A percentile compares a stretch with the other conserved stretches of the same genome.
phyloP scores from a whole-genome alignment of 2,888 invertebrate genomes.

The Gerosis bhagava region DNA sequence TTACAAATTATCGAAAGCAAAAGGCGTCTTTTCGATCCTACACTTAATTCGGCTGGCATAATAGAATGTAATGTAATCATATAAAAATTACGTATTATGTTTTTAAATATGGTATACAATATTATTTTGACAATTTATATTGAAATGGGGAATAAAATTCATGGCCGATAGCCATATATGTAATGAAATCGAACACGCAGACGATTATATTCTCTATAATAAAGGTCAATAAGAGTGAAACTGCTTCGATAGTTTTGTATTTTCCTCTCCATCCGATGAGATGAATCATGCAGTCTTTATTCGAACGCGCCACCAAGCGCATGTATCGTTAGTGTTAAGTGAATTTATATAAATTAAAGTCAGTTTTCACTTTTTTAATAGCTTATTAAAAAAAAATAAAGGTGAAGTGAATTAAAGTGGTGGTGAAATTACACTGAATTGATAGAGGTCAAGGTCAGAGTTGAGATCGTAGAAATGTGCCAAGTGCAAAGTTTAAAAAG shows the following conservation, averaged over 20 bases:
- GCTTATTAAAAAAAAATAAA: too few species aligned
- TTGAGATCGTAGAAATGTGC: constrained; percentile 7
- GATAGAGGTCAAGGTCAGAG: constrained; percentile 24
- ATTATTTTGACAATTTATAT: too few species aligned
- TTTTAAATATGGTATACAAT: too few species aligned
- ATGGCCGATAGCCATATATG: background rate
- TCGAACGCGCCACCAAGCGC: constrained; percentile 51
- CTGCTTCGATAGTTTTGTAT: constrained; percentile 34
- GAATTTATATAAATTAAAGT: too few species aligned
- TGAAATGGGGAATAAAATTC: too few species aligned
- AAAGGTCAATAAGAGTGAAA: constrained; percentile 13
- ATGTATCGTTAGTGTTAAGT: too few species aligned
- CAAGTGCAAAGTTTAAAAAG: constrained; percentile 16
- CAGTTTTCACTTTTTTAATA: too few species aligned
- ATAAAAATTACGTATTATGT: too few species aligned
- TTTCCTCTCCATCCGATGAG: constrained; percentile 52
- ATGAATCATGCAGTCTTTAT: constrained; percentile 71
- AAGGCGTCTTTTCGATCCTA: too few species aligned
- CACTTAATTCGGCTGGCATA: too few species aligned
- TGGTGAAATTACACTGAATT: background rate
- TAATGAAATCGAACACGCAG: constrained; percentile 6
- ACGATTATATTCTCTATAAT: constrained; percentile 24
- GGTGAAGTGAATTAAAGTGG: constrained; percentile 11
- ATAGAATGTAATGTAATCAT: too few species aligned
- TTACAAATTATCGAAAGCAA: too few species aligned